Conservation (phyloP, 2,113 vertebrate species). For the Notarius quadriscutis region DNA sequence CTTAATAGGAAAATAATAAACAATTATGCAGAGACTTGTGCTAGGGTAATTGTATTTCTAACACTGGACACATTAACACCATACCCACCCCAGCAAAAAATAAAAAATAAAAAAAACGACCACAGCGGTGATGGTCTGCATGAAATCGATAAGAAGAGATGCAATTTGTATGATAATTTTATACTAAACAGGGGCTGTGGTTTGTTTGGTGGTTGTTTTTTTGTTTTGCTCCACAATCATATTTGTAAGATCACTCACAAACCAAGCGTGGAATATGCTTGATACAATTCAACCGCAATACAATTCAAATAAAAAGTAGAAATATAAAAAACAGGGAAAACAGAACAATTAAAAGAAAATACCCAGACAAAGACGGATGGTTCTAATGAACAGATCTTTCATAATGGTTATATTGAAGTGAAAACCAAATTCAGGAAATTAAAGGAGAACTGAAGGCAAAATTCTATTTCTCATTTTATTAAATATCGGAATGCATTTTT, state of each 20-base stretch:
- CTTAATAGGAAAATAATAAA: constrained; percentile 99
- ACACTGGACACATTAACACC: constrained; percentile 87
- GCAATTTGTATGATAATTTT: constrained; percentile 86
- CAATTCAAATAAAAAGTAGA: neutral
- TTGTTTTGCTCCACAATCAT: constrained; percentile 21
- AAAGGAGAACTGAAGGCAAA: too few relatives aligned
- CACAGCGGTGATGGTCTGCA: constrained; percentile 97
- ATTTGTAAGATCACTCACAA: constrained; percentile 17
- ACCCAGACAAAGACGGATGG: neutral
- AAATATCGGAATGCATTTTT: too few relatives aligned
- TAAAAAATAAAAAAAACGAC: constrained; percentile 51
- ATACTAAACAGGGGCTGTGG: constrained; percentile 35
- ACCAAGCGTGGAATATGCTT: neutral
- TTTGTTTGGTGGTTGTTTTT: neutral
- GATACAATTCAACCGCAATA: neutral
- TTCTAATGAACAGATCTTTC: neutral
- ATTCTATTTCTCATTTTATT: too few relatives aligned
- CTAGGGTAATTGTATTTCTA: constrained; percentile 98
- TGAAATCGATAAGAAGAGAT: constrained; percentile 96
- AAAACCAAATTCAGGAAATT: neutral
- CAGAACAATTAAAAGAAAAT: neutral
- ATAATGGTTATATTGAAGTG: neutral
- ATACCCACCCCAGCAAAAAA: constrained; percentile 72
- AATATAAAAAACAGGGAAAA: neutral
- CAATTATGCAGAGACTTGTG: constrained; percentile 93